Conservation (phyloP, 1,140 invertebrate genomes). For the Leptinotarsa lineolata region DNA sequence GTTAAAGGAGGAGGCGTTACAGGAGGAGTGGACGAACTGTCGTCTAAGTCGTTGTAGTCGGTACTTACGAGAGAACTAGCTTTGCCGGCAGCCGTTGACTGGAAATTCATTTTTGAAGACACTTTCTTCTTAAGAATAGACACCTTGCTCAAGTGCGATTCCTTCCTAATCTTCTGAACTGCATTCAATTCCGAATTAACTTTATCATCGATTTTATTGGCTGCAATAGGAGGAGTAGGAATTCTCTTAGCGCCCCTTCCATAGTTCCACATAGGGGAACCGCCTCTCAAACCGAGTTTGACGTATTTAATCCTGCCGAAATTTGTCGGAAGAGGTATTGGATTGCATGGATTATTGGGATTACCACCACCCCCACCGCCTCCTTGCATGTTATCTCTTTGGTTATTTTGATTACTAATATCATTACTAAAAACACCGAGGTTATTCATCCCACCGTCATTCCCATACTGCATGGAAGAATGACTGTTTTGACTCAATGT, state of each 20-base stretch:
- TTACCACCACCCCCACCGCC: constrained; percentile 41
- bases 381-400: constrained; percentile 28
- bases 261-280: constrained; percentile 71
- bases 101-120: constrained; percentile 59
- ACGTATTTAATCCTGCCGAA: constrained; percentile 63
- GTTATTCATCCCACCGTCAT: constrained; percentile 2
- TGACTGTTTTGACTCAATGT: constrained; percentile 13
- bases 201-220: constrained; percentile 26
- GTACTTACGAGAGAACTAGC: constrained; percentile 64
- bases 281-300: constrained; percentile 69
- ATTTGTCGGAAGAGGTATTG: constrained; percentile 58
- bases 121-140: constrained; percentile 62
- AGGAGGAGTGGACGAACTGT: constrained; percentile 64
- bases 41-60: constrained; percentile 69
- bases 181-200: background rate
- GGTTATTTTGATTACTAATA: constrained; percentile 9
- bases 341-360: constrained; percentile 59
- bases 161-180: constrained; percentile 49
- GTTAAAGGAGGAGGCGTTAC: constrained; percentile 60
- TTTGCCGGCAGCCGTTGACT: constrained; percentile 58
- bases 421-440: background rate
- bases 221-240: constrained; percentile 42
- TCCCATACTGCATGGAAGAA: constrained; percentile 14
- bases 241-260: constrained; percentile 53
- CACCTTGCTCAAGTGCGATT: constrained; percentile 62